Evolutionary conservation across 1,140 invertebrate genomes (phyloP).

Genomic region (Sesamia nonagrioides): DNA sequence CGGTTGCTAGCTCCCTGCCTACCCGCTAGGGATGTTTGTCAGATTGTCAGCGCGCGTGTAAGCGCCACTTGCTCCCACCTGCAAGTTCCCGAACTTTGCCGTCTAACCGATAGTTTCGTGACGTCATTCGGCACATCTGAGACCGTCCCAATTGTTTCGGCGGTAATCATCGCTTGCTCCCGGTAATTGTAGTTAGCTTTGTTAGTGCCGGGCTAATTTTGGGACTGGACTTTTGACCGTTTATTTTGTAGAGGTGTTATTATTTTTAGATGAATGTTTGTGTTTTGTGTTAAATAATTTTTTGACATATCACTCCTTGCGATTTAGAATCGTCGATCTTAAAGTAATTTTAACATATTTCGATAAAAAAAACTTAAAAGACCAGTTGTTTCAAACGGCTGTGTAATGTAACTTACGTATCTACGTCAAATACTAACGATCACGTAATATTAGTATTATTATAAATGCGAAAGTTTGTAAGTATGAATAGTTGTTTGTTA

Average conservation of each 20-base stretch:
- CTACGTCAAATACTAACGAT: too few species aligned
- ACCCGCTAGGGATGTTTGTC: slow-evolving; percentile 47
- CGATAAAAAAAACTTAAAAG: too few species aligned
- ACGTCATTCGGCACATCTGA: slow-evolving; percentile 44
- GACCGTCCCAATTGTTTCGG: slow-evolving; percentile 33
- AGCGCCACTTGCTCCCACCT: slow-evolving; percentile 45
- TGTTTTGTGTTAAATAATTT: background rate
- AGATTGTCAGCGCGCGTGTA: slow-evolving; percentile 50
- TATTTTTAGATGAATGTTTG: background rate
- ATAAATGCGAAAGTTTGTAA: too few species aligned
- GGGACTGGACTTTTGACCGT: background rate
- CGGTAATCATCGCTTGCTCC: slow-evolving; percentile 26
- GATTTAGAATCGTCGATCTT: too few species aligned
- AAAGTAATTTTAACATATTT: too few species aligned
- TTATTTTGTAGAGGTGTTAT: slow-evolving; percentile 5
- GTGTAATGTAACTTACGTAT: too few species aligned
- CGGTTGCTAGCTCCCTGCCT: background rate
- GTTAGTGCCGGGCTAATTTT: slow-evolving; percentile 3
- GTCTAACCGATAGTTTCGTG: slow-evolving; percentile 30
- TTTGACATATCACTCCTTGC: too few species aligned
- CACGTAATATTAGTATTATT: too few species aligned
- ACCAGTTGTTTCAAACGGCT: too few species aligned
- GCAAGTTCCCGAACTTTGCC: slow-evolving; percentile 40
- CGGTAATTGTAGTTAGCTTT: slow-evolving; percentile 44
- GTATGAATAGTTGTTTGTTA: too few species aligned